phyloP scores from a whole-genome alignment of 2,113 vertebrate species.

The Macrotus californicus region DNA sequence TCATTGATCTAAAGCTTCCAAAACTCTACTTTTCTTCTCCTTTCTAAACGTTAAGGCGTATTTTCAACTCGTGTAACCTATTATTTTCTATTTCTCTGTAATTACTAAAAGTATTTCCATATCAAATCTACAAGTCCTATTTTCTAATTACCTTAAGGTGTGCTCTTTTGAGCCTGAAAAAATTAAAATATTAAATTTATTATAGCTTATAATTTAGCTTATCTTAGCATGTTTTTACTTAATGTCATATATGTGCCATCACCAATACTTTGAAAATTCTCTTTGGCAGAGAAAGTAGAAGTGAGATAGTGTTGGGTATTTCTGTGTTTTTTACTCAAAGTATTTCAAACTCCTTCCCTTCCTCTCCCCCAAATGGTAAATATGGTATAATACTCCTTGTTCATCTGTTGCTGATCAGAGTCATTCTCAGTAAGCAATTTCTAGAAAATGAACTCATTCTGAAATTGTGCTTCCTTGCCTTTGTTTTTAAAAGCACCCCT shows the following conservation, averaged over 20 bases:
- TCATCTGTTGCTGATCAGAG: background rate
- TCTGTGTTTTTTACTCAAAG: background rate
- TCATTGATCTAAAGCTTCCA: background rate
- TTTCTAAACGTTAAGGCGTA: background rate
- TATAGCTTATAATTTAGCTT: background rate
- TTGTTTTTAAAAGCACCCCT: background rate
- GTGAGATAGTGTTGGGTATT: background rate
- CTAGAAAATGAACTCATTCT: background rate
- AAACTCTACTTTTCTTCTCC: background rate
- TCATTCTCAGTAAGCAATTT: background rate
- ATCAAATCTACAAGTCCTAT: background rate
- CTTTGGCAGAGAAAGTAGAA: background rate
- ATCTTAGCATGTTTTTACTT: background rate
- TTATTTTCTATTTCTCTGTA: background rate
- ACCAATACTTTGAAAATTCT: slow-evolving; percentile 16
- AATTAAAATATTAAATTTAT: background rate
- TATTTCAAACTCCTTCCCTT: background rate
- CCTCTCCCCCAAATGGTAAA: background rate
- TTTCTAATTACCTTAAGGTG: background rate
- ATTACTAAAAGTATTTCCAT: background rate
- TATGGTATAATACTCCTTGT: background rate
- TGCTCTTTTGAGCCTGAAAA: background rate
- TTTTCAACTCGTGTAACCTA: background rate
- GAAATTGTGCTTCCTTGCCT: background rate
- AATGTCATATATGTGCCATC: background rate